Percentiles rank a stretch among this genome's conserved stretches.
Conservation (phyloP, 2,113 vertebrate genomes). For the Pituophis catenifer region DNA sequence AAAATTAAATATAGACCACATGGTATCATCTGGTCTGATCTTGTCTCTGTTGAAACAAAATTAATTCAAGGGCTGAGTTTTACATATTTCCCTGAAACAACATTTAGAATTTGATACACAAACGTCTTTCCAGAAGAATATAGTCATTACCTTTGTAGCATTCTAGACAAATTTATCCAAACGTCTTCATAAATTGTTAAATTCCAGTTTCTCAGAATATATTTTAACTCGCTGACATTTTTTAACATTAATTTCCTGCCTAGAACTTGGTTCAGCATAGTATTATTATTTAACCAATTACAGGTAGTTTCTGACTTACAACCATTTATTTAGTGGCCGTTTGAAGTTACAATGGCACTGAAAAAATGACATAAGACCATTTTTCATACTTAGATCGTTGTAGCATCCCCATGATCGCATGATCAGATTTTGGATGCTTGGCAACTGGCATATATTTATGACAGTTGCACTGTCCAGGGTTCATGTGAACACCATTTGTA, state of each 20-base stretch:
- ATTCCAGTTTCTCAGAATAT: neutral
- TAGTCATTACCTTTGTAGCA: neutral
- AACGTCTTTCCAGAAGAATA: neutral
- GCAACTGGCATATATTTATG: too few species aligned
- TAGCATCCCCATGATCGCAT: too few species aligned
- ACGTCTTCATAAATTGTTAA: neutral
- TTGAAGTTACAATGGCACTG: too few species aligned
- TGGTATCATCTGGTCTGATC: neutral
- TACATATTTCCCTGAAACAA: neutral
- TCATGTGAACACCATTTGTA: too few species aligned
- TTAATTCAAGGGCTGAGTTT: neutral
- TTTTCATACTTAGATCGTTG: too few species aligned
- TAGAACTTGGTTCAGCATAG: neutral
- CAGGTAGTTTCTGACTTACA: too few species aligned
- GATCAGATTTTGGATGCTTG: too few species aligned
- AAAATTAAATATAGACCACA: neutral
- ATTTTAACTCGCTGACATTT: neutral
- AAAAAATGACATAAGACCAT: too few species aligned
- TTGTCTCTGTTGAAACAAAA: neutral
- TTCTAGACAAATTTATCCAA: neutral
- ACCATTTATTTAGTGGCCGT: too few species aligned
- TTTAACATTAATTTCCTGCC: neutral
- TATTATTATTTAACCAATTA: neutral
- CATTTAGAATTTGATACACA: neutral
- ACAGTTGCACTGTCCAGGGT: too few species aligned